These are phyloP conservation scores for Aptenodytes forsteri DNA, from an alignment of 2,113 vertebrate genomes.

Conservation along the genomic window DNA sequence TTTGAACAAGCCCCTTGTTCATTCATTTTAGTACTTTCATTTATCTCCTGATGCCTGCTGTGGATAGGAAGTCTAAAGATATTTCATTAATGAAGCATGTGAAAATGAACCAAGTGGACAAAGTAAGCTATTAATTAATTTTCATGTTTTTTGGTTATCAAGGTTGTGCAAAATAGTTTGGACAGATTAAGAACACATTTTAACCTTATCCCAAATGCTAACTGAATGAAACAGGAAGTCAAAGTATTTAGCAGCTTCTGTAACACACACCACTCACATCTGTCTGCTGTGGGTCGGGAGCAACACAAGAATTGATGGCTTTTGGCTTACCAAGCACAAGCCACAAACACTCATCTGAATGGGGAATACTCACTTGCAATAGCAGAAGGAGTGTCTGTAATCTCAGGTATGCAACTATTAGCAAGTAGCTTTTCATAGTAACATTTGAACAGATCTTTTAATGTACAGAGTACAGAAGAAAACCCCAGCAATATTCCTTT, in stretches of 20 bases:
- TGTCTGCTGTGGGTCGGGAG: background rate
- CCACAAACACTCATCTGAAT: background rate
- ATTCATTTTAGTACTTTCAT: background rate
- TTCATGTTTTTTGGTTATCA: background rate
- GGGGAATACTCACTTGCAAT: background rate
- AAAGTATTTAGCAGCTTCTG: background rate
- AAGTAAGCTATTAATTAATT: background rate
- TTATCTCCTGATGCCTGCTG: background rate
- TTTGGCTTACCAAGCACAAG: background rate
- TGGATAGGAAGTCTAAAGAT: constrained; percentile 7
- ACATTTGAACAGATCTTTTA: background rate
- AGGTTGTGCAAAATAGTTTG: background rate
- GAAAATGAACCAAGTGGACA: background rate
- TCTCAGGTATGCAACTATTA: background rate
- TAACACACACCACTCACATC: background rate
- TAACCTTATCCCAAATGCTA: background rate
- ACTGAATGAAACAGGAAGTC: background rate
- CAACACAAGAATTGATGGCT: background rate
- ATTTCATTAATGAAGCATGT: background rate
- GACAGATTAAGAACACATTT: background rate
- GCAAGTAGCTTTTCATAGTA: background rate
- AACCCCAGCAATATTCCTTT: background rate
- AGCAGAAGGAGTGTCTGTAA: background rate
- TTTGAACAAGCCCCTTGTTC: background rate
- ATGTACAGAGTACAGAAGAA: background rate